phyloP scores from a whole-genome alignment of 2,113 vertebrate species.

The Chiloscyllium plagiosum region DNA sequence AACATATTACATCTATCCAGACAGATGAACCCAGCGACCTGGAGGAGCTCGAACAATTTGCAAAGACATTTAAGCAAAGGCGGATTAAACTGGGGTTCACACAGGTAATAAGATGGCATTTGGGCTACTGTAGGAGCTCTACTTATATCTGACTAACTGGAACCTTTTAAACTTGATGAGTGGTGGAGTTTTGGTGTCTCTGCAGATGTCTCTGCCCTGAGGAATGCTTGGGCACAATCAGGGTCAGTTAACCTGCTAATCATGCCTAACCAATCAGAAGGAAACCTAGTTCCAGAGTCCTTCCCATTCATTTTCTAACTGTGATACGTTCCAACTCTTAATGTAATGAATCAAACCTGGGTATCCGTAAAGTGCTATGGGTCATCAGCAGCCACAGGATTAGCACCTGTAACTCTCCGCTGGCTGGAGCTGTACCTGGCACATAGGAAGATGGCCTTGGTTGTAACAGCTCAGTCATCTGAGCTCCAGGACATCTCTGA shows the following conservation, averaged over 20 bases:
- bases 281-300: not conserved
- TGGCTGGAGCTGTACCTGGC: no score
- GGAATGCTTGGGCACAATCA: not conserved
- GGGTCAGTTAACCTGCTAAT: not conserved
- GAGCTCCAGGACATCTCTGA: no score
- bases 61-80: slow-evolving; percentile 95
- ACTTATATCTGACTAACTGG: not conserved
- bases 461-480: no score
- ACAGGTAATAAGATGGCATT: slow-evolving; percentile 62
- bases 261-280: not conserved
- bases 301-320: not conserved
- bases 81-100: slow-evolving; percentile 97
- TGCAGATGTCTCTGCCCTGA: not conserved
- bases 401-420: not conserved
- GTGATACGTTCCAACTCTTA: no score
- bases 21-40: slow-evolving; percentile 88
- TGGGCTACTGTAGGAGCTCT: not conserved
- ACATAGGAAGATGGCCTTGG: no score
- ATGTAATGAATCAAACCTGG: not conserved
- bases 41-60: slow-evolving; percentile 93
- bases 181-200: no score
- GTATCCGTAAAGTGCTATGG: no score
- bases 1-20: slow-evolving; percentile 48
- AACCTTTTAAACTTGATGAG: not conserved
- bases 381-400: not conserved